Evolutionary conservation across 2,113 vertebrate species (phyloP).

Genomic region (Zonotrichia leucophrys): DNA sequence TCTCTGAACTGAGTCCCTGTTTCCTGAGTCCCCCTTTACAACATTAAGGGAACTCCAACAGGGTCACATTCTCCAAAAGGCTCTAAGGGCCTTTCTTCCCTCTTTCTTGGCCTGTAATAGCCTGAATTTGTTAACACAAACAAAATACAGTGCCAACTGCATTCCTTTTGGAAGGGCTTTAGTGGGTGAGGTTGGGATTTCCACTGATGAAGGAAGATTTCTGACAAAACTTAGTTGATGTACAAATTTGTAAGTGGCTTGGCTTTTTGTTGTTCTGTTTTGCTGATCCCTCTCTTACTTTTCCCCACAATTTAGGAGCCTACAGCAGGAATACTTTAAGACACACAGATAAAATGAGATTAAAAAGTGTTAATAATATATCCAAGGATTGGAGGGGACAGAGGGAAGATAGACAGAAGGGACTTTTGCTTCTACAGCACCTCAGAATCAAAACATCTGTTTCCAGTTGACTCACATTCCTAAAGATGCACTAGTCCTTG

Average conservation of each 20-base stretch:
- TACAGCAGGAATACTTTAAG: background rate
- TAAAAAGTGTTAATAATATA: background rate
- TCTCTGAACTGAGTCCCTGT: background rate
- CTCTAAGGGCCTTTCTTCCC: accelerated
- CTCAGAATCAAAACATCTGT: background rate
- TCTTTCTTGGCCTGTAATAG: background rate
- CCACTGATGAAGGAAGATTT: background rate
- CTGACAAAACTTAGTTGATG: background rate
- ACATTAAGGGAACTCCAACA: background rate
- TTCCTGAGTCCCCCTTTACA: background rate
- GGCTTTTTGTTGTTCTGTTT: background rate
- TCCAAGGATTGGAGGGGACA: background rate
- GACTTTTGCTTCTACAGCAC: background rate
- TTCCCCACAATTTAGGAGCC: background rate
- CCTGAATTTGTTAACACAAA: background rate
- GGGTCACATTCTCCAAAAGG: background rate
- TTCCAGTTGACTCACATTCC: background rate
- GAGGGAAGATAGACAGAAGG: background rate
- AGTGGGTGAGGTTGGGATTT: background rate
- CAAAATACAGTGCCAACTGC: background rate
- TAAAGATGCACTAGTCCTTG: background rate
- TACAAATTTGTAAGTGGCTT: background rate
- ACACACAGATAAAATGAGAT: background rate
- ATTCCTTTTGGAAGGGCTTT: background rate
- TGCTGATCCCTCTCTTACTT: background rate